Base-by-base conservation (phyloP, 2,888 invertebrate species). In the Erpobdella octoculata region DNA sequence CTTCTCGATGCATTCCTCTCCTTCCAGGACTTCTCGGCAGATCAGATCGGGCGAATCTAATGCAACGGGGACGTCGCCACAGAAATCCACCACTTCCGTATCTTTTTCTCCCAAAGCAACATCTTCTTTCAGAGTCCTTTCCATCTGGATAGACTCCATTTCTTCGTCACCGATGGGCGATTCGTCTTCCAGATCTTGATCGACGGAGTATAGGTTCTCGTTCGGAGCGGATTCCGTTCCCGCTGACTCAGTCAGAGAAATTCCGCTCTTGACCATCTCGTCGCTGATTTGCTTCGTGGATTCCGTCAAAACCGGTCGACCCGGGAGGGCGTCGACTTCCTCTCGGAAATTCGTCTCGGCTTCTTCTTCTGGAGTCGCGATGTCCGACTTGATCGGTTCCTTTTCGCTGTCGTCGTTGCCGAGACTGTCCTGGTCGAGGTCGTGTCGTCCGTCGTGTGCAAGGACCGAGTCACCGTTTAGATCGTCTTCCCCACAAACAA, bases 201-300 rank as follows among this genome's bases (percentile, higher is more conserved):
- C 41, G 33, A 37, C 35, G 31, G 33, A 36, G 69, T 69, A 69
- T n/a, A 69, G 35, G 37, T 69, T 69, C 35, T 69, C 69, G 21
- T 69, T 46, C 0, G 69, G 69, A 15, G 69, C 69, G 15, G 69
- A 69, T 28, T 69, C 69, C n/a, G 69, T 41, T 33, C 48, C 69
- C 6, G 46, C 67, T 21, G 67, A 67, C 31, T 67, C 67, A 12
- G 69, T 53, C 69, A 69, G 18, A 25, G 69, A 69, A 21, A 69
- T 33, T 2, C 53, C 58, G 58, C 69, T 69, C 25, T 31, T 48
- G 21, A 69, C 33, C 69, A 69, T 69, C 25, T 33, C 69, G 21
- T 69, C 69, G 8, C 21, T 18, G 48, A 46, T n/a, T 28, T 67
- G 38, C 67, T 28, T 25, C 8, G 35, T 21, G 8, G 65, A 38